phyloP scores from a whole-genome alignment of 2,113 vertebrate species.

The Bubalus kerabau region DNA sequence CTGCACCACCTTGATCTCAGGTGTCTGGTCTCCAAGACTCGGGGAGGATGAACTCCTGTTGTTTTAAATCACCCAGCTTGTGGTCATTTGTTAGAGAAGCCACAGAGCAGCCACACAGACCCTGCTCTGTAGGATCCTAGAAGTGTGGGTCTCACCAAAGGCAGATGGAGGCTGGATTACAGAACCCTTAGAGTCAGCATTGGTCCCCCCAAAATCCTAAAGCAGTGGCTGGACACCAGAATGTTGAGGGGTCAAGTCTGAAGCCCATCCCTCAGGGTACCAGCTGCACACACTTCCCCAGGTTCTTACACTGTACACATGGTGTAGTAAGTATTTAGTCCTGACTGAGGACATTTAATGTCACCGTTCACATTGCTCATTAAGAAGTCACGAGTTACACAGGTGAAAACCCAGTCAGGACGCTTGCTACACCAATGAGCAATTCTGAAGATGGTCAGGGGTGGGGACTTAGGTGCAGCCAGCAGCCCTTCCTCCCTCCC shows the following conservation, averaged over 20 bases:
- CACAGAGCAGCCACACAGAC: background rate
- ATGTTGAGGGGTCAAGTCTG: background rate
- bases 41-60: background rate
- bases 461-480: background rate
- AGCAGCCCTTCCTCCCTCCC: background rate
- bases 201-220: background rate
- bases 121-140: background rate
- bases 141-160: background rate
- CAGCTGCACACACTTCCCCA: background rate
- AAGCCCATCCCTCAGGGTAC: background rate
- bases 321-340: background rate
- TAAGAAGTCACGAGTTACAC: background rate
- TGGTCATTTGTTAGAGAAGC: background rate
- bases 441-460: background rate
- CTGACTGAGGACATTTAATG: background rate
- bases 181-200: background rate
- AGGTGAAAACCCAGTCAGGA: background rate
- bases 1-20: background rate
- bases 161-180: background rate
- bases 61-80: background rate
- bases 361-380: background rate
- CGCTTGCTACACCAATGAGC: background rate
- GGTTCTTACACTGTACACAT: background rate
- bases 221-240: background rate
- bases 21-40: background rate